phyloP scores from a whole-genome alignment of 2,113 vertebrate genomes.

The Andinoacara biseriatus region DNA sequence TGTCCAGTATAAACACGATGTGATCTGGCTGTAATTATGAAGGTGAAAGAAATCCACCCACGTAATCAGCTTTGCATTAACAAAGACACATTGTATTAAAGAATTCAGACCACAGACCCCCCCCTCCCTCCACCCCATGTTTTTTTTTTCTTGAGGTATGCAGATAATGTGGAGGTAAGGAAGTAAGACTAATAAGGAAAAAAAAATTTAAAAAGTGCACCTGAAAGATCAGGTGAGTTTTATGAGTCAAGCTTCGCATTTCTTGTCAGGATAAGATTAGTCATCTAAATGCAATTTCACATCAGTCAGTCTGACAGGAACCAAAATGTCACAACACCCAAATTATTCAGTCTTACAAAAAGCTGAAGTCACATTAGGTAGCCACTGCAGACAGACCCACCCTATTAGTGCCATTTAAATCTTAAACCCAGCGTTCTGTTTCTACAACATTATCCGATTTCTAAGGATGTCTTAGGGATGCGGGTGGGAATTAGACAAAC shows the following conservation, averaged over 20 bases:
- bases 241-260: neutral
- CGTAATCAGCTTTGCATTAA: conserved; percentile 55
- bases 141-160: conserved; percentile 2
- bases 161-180: conserved; percentile 5
- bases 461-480: conserved; percentile 16
- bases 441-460: neutral
- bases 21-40: conserved; percentile 3
- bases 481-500: conserved; percentile 30
- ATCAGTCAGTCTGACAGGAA: conserved; percentile 5
- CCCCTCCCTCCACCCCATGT: neutral
- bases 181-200: conserved; percentile 7
- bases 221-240: neutral
- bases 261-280: conserved; percentile 42
- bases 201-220: neutral
- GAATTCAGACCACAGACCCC: neutral
- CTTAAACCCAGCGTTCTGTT: conserved; percentile 22
- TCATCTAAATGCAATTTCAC: conserved; percentile 6
- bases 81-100: conserved; percentile 48
- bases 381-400: conserved; percentile 30
- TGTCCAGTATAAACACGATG: conserved; percentile 27
- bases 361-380: neutral
- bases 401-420: conserved; percentile 38
- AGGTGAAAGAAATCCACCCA: conserved; percentile 14
- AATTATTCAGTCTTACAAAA: conserved; percentile 2
- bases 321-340: neutral